Evolutionary conservation across 1,140 invertebrate species (phyloP).

Genomic region (Subanguina moxae): DNA sequence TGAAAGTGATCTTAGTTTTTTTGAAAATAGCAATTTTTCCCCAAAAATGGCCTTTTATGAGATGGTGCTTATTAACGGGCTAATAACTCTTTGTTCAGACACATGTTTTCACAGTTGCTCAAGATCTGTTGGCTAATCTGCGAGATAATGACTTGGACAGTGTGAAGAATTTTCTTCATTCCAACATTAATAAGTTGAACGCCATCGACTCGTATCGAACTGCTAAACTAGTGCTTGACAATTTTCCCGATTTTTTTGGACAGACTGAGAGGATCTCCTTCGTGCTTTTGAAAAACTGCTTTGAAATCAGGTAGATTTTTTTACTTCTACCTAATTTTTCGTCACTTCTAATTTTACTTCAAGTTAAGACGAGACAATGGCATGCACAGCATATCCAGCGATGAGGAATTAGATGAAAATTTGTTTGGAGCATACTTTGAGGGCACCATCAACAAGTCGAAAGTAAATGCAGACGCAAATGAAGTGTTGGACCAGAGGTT

Average conservation of each 20-base stretch:
- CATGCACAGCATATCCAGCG: slow-evolving; percentile 28
- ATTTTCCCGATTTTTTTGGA: slow-evolving; percentile 12
- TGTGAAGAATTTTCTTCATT: slow-evolving; percentile 16
- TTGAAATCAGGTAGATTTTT: slow-evolving; percentile 33
- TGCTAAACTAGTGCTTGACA: slow-evolving; percentile 20
- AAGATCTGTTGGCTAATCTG: slow-evolving; percentile 28
- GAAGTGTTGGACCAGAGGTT: slow-evolving; percentile 26
- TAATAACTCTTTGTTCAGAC: slow-evolving; percentile 14
- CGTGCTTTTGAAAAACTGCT: slow-evolving; percentile 38
- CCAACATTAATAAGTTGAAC: slow-evolving; percentile 13
- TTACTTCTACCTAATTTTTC: no score
- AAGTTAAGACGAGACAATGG: slow-evolving; percentile 32
- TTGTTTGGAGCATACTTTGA: slow-evolving; percentile 48
- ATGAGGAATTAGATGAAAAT: slow-evolving; percentile 48
- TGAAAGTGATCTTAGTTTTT: no score
- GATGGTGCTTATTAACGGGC: not conserved
- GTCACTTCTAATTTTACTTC: not conserved
- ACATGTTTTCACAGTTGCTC: slow-evolving; percentile 28
- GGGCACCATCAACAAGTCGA: slow-evolving; percentile 14
- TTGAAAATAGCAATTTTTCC: no score
- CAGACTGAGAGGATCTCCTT: slow-evolving; percentile 15
- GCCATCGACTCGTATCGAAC: slow-evolving; percentile 13
- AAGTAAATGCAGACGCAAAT: not conserved
- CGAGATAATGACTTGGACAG: not conserved
- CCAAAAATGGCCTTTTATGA: no score